Evolutionary conservation across 1,140 invertebrate genomes (phyloP).

Genomic region (Hormaphis cornu): DNA sequence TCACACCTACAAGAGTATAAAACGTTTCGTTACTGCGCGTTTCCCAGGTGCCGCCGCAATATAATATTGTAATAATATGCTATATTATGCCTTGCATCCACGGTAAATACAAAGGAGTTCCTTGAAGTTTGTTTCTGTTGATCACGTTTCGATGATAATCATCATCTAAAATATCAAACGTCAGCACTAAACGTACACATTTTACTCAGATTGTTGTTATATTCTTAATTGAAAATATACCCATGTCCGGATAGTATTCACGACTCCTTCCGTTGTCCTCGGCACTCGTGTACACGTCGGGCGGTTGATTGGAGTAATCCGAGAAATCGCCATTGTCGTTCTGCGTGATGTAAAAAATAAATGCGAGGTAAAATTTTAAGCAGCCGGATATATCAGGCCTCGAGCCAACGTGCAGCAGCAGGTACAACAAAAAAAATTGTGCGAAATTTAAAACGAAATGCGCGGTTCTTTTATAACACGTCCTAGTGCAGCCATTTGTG

Average conservation of each 20-base stretch:
- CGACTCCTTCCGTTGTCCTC: background rate
- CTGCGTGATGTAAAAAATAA: background rate
- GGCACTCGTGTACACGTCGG: background rate
- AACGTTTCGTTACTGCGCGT: background rate
- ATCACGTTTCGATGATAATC: background rate
- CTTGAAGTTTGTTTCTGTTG: conserved; percentile 21
- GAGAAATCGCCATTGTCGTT: background rate
- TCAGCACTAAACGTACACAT: too few species aligned
- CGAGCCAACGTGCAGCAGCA: too few species aligned
- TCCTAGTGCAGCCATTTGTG: too few species aligned
- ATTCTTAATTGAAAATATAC: background rate
- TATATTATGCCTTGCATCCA: conserved; percentile 22
- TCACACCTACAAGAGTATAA: background rate
- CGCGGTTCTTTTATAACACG: too few species aligned
- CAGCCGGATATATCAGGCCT: too few species aligned
- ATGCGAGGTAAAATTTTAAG: too few species aligned
- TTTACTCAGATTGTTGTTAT: background rate
- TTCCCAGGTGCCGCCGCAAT: background rate
- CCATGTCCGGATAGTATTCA: background rate
- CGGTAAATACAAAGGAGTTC: conserved; percentile 12
- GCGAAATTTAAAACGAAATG: too few species aligned
- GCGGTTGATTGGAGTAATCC: background rate
- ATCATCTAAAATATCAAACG: conserved; percentile 1
- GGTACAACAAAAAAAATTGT: background rate
- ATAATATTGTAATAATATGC: background rate